A percentile compares a stretch with the other conserved stretches of the same genome.
phyloP scores from a whole-genome alignment of 2,797 vertebrate species.

The Pitangus sulphuratus region DNA sequence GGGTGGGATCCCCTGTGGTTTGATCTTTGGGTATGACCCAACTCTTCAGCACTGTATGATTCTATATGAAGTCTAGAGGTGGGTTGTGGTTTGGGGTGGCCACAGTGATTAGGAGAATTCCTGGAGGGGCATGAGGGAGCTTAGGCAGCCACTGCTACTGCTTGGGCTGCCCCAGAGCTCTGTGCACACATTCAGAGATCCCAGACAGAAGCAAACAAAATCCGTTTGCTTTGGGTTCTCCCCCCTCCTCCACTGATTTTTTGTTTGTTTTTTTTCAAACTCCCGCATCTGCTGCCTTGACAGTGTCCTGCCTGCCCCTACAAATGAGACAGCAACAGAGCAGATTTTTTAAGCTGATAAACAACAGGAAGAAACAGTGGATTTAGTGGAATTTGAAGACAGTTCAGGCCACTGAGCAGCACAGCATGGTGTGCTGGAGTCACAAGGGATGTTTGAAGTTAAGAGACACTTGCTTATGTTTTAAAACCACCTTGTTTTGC shows the following conservation, averaged over 20 bases:
- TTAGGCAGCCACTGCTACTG: background rate
- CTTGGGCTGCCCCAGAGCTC: background rate
- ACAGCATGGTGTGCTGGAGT: background rate
- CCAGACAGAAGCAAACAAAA: background rate
- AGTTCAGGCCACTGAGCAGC: background rate
- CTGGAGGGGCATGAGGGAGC: background rate
- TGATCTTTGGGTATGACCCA: background rate
- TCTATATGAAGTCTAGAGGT: background rate
- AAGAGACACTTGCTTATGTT: background rate
- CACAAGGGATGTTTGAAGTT: background rate
- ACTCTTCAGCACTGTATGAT: background rate
- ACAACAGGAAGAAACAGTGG: background rate
- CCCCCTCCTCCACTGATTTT: no score
- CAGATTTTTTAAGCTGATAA: background rate
- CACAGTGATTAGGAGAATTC: background rate
- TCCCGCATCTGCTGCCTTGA: background rate
- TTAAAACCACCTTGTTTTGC: background rate
- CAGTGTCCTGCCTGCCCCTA: background rate
- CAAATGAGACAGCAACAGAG: background rate
- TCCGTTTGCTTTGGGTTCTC: background rate
- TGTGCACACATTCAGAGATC: accelerated
- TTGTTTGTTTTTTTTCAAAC: background rate
- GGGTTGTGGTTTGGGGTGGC: background rate
- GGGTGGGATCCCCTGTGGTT: background rate
- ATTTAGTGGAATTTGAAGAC: background rate